Base-by-base conservation (phyloP, 2,797 vertebrate genomes). In the Sebastes variabilis region DNA sequence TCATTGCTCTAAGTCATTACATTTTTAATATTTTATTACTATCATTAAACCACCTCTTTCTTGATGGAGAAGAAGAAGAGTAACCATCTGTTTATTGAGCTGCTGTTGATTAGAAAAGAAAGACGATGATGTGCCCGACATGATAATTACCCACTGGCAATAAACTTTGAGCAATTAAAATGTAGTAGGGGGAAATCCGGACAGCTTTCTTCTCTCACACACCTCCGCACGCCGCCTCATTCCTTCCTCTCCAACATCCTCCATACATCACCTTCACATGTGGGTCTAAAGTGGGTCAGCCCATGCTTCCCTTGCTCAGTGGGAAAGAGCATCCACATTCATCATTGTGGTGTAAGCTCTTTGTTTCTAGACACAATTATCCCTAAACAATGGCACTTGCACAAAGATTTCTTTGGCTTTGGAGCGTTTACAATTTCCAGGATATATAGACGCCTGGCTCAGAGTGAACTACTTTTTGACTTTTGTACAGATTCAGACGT, bases 271-370 rank as follows among this genome's bases (percentile, higher is more conserved):
- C 90, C 88, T 90, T 95, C 93, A 91, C 75, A 72, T 77, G 27
- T 52, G 79, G 87, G 89, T 88, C 84, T 89, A 92, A 93, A 95
- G 91, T 95, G 93, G 94, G 95, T 95, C 94, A 94, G 83, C 69
- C 71, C 66, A 49, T 59, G 74, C 79, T 85, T 92, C 74, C 80
- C 75, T 84, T 67, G 88, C 87, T 93, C 91, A 89, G 78, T 92
- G 81, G 86, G 87, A 92, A 75, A 84, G 66, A 89, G 82, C 82
- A 80, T 79, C 85, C 86, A 88, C 93, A 94, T 96, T 94, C 84
- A 95, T 95, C 94, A 94, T 69, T 72, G 82, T 89, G 86, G 89
- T 90, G 81, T 79, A 88, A 90, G 84, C 82, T 85, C 90, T 89
- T 91, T 91, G 90, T 94, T 93, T 90, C 87, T 34, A 85, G 84